These are phyloP conservation scores for Neotoxoptera formosana DNA, from an alignment of 1,140 invertebrate species.

Conservation along the genomic window DNA sequence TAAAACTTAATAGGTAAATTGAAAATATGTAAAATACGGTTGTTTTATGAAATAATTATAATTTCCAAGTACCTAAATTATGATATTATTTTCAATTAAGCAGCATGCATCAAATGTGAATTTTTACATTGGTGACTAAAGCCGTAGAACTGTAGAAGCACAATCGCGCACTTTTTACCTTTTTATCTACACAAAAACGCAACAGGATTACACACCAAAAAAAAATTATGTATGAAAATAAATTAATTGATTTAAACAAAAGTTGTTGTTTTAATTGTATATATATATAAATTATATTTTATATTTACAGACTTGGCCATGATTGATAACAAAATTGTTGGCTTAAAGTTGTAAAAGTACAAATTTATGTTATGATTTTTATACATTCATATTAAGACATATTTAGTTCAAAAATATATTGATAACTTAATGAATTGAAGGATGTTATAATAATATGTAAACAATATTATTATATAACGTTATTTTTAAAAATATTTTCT, in stretches of 20 bases:
- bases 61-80: not conserved
- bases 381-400: not conserved
- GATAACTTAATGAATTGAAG: not conserved
- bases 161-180: not conserved
- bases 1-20: not conserved
- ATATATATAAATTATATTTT: too few species aligned
- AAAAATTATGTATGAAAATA: too few species aligned
- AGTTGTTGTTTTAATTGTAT: too few species aligned
- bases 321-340: not conserved
- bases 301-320: too few species aligned
- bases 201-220: not conserved
- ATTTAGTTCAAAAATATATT: not conserved
- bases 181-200: not conserved
- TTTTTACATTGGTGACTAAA: not conserved
- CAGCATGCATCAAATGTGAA: not conserved
- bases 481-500: too few species aligned
- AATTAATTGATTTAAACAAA: too few species aligned
- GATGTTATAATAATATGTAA: not conserved
- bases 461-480: too few species aligned
- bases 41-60: not conserved
- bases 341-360: not conserved
- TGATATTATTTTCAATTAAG: not conserved
- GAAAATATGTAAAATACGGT: not conserved
- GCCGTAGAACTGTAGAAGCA: not conserved
- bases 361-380: not conserved